phyloP scores from a whole-genome alignment of 1,140 invertebrate genomes.

The Drosophila melanica region DNA sequence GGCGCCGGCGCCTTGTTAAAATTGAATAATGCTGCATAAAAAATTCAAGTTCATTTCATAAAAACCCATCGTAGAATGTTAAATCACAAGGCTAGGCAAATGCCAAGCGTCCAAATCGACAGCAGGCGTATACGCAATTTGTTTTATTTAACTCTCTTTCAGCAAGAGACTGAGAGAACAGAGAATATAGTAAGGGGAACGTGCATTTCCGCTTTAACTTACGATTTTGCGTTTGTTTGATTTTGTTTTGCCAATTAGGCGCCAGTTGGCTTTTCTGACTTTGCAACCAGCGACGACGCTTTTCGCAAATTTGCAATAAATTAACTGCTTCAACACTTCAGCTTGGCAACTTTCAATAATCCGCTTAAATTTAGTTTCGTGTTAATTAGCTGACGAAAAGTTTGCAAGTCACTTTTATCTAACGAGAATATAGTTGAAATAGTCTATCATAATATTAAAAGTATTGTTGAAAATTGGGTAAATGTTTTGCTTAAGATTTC shows the following conservation, averaged over 20 bases:
- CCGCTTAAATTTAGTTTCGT: slow-evolving; percentile 33
- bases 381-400: background rate
- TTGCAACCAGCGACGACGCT: slow-evolving; percentile 45
- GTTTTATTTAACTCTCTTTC: slow-evolving; percentile 55
- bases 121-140: slow-evolving; percentile 74
- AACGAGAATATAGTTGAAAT: too few relatives aligned
- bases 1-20: slow-evolving; percentile 24
- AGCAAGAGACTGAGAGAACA: background rate
- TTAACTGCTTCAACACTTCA: slow-evolving; percentile 39
- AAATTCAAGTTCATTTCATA: slow-evolving; percentile 57
- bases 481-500: too few relatives aligned
- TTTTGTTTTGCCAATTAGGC: slow-evolving; percentile 80
- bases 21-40: slow-evolving; percentile 14
- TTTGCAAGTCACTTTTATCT: background rate
- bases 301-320: slow-evolving; percentile 52
- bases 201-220: slow-evolving; percentile 70
- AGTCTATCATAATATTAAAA: too few relatives aligned
- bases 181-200: background rate
- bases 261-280: slow-evolving; percentile 74
- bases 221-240: slow-evolving; percentile 79
- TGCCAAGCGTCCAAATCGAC: slow-evolving; percentile 33
- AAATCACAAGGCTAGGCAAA: slow-evolving; percentile 57
- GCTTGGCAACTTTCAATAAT: slow-evolving; percentile 3
- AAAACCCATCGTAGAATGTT: slow-evolving; percentile 22
- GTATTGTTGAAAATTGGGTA: too few relatives aligned